Percentiles rank a stretch among this genome's conserved stretches.
Conservation (phyloP, 2,797 vertebrate genomes). For the Geotrypetes seraphini region DNA sequence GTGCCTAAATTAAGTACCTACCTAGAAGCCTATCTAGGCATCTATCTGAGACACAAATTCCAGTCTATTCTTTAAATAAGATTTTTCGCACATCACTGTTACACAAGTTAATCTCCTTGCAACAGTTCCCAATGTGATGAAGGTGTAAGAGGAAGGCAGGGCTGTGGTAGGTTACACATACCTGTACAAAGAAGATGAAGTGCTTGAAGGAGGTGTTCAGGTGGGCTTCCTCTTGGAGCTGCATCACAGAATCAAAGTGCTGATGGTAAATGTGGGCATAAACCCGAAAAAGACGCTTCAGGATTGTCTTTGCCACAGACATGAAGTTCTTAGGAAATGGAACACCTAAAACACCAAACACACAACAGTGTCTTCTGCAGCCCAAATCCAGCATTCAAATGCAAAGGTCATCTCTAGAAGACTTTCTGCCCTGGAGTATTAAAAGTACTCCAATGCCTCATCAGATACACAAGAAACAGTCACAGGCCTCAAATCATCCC, state of each 20-base stretch:
- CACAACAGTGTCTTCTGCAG: not conserved
- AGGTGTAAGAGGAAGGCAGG: no score
- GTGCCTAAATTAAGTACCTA: no score
- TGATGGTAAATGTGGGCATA: conserved; percentile 96
- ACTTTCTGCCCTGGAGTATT: no score
- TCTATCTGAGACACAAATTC: no score
- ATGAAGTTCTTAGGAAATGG: conserved; percentile 95
- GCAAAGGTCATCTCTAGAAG: not conserved
- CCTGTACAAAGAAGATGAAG: conserved; percentile 97
- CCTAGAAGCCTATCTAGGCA: no score
- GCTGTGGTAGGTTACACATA: conserved; percentile 32
- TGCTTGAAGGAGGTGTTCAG: conserved; percentile 98
- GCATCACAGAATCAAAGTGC: conserved; percentile 92
- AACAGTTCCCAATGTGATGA: no score
- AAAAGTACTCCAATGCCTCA: no score
- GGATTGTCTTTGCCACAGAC: conserved; percentile 95
- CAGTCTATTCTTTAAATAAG: no score
- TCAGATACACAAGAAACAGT: no score
- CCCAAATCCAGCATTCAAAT: rapidly evolving
- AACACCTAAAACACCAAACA: conserved; percentile 57
- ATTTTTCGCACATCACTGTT: no score
- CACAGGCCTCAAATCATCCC: no score
- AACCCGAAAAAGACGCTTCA: conserved; percentile 88
- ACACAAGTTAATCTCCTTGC: no score
- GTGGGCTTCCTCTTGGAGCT: conserved; percentile 93